Evolutionary conservation across 2,113 vertebrate genomes (phyloP), one percentile per base, ranked within the genome.

Genomic region (Xenopus laevis): DNA sequence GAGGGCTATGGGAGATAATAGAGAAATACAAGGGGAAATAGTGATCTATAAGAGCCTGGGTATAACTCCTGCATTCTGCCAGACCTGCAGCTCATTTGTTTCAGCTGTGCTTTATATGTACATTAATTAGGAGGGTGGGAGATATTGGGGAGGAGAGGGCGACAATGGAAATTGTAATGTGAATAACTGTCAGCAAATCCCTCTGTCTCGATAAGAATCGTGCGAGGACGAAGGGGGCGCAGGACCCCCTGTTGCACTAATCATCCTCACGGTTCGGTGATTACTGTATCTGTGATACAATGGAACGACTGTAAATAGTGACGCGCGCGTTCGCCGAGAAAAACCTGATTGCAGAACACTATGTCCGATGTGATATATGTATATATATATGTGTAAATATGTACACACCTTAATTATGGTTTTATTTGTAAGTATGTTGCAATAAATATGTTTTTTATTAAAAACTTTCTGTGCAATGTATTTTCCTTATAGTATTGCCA

Each of bases 241-340:
- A 46, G 52, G 68, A 70, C 79, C 78, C 81, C 86, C 83, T 67
- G 4, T 84, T 85, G 80, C 84, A 82, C 87, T 86, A 86, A 50
- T 83, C 65, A 64, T 79, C 82, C 86, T 89, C 79, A 80, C 87
- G 87, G 87, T 91, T 87, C 84, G 78, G 82, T 70, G 78, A 77
- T 85, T 46, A 62, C 78, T 86, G 89, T 91, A 87, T 93, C 91
- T 89, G 86, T 91, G 92, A 93, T 90, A 89, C 90, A 79, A 74
- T 27, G 81, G 83, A 85, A 73, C 67, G 82, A 84, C 72, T 72
- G 85, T 88, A 83, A 83, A 86, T 85, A 83, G 83, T 78, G 79
- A 80, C 85, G 77, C 81, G 84, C 79, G 82, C 23, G 16, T 69
- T 69, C 53, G 73, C 73, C 69, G 58, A 63, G 68, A 69, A 63